A percentile compares a stretch with the other conserved stretches of the same genome.
These are phyloP conservation scores for Dicrostonyx torquatus DNA, from an alignment of 2,797 vertebrate species.

Conservation along the genomic window DNA sequence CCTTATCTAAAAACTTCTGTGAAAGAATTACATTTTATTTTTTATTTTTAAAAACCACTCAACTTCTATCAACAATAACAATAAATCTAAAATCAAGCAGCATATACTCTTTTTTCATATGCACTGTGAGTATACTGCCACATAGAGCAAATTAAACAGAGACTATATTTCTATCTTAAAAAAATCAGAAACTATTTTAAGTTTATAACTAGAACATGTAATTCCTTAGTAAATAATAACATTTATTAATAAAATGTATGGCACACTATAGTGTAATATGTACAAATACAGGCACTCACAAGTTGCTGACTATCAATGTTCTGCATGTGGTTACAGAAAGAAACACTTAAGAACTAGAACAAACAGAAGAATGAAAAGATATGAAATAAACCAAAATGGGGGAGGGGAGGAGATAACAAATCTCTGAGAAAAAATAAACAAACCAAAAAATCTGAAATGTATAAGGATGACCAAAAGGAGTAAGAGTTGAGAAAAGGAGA, in stretches of 20 bases:
- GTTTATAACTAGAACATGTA: not conserved
- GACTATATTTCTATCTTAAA: not conserved
- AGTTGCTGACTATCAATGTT: not conserved
- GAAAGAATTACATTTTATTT: too few relatives aligned
- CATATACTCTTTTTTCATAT: not conserved
- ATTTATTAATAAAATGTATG: not conserved
- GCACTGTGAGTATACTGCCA: not conserved
- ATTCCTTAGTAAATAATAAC: not conserved
- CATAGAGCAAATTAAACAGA: not conserved
- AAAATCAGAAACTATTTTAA: not conserved
- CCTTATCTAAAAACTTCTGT: slow-evolving; percentile 33
- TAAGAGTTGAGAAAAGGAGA: not conserved
- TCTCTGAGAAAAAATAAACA: not conserved
- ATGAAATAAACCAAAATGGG: not conserved
- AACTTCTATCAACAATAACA: not conserved
- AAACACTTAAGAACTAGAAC: slow-evolving; percentile 18
- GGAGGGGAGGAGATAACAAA: not conserved
- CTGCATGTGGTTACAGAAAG: not conserved
- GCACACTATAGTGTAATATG: not conserved
- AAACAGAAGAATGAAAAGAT: not conserved
- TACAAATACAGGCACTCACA: not conserved
- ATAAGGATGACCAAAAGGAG: not conserved
- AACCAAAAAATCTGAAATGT: not conserved
- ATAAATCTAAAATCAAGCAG: not conserved
- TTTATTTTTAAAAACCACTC: not conserved